Percentiles rank a stretch among this genome's conserved stretches.
These are phyloP conservation scores for Drosophila suboccidentalis DNA, from an alignment of 2,888 invertebrate genomes.

Conservation along the genomic window DNA sequence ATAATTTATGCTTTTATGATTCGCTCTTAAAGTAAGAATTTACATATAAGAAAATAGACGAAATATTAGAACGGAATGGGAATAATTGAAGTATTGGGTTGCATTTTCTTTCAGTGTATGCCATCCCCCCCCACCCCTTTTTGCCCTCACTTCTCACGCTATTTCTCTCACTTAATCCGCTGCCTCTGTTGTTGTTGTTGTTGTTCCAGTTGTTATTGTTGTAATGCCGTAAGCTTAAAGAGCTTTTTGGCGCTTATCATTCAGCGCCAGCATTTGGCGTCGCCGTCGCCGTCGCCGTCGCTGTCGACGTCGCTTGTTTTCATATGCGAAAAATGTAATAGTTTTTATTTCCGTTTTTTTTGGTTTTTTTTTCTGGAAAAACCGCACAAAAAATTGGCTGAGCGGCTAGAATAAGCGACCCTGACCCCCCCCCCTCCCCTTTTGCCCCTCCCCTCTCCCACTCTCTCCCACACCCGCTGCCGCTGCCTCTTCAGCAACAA, in stretches of 20 bases:
- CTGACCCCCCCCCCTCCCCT: not conserved
- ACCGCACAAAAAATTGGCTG: constrained; percentile 27
- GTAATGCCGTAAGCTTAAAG: constrained; percentile 67
- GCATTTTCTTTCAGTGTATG: not conserved
- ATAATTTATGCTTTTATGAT: too few relatives aligned
- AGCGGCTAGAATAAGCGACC: constrained; percentile 9
- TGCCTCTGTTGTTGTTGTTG: constrained; percentile 21
- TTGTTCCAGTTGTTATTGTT: constrained; percentile 44
- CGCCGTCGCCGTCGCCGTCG: constrained; percentile 10
- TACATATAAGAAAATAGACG: too few relatives aligned
- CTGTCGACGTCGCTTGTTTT: constrained; percentile 32
- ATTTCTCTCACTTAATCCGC: constrained; percentile 48
- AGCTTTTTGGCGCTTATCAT: constrained; percentile 70
- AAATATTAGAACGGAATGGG: too few relatives aligned
- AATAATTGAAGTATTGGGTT: too few relatives aligned
- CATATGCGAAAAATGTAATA: constrained; percentile 57
- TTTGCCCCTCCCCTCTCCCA: not conserved
- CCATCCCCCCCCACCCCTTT: not conserved
- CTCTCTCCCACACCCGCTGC: not conserved
- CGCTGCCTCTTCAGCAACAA: constrained; percentile 2
- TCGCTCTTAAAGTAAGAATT: too few relatives aligned
- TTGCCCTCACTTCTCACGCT: not conserved
- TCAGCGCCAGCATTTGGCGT: constrained; percentile 44
- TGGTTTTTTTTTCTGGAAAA: constrained; percentile 21
- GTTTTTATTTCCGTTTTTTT: constrained; percentile 30